Conservation (phyloP, 2,113 vertebrate species). For the Colistium nudipinnis region DNA sequence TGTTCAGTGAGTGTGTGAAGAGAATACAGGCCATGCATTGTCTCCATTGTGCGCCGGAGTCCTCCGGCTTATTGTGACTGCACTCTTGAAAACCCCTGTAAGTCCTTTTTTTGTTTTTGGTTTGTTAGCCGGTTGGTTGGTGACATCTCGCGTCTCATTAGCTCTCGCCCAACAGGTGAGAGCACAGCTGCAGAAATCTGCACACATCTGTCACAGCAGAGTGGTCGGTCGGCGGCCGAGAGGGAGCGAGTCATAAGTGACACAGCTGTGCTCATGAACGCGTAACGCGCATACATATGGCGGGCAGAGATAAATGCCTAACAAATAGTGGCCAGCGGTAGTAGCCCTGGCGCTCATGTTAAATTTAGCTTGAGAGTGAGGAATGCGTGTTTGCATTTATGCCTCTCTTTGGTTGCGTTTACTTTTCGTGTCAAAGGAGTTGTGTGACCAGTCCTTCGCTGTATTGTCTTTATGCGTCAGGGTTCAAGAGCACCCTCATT, state of each 20-base stretch:
- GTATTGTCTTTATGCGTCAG: no score
- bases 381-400: not conserved
- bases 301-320: not conserved
- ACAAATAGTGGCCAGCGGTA: not conserved
- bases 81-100: constrained; percentile 5
- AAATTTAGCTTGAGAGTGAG: not conserved
- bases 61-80: constrained; percentile 12
- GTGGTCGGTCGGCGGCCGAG: not conserved
- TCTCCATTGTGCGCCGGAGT: constrained; percentile 23
- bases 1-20: constrained; percentile 57
- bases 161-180: constrained; percentile 74
- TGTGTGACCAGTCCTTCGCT: no score
- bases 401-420: no score
- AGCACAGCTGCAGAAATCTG: constrained; percentile 71
- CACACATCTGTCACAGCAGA: constrained; percentile 68
- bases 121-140: constrained; percentile 26
- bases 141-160: constrained; percentile 69
- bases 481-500: no score
- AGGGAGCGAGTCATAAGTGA: constrained; percentile 32
- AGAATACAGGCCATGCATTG: not conserved
- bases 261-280: constrained; percentile 68
- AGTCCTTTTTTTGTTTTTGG: not conserved
- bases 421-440: no score
- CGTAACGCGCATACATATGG: constrained; percentile 5
- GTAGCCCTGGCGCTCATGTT: not conserved